Evolutionary conservation across 1,140 invertebrate genomes (phyloP), one percentile per base, ranked within the genome.

Genomic region (Aradophagus sp.): DNA sequence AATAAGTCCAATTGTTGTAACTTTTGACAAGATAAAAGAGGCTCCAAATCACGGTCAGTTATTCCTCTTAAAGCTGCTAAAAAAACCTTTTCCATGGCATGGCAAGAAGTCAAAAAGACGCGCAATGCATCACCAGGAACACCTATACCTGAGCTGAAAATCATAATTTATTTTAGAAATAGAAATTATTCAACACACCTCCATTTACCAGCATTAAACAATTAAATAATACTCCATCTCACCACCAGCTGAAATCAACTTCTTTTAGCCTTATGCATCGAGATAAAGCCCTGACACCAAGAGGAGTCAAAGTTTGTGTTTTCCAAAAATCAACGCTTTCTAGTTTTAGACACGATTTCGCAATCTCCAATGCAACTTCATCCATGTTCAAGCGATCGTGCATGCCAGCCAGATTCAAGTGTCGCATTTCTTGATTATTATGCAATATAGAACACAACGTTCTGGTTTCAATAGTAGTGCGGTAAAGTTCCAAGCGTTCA

Each of bases 221-320:
- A n/a, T n/a, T n/a, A n/a, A n/a, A n/a, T n/a, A n/a, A n/a, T n/a
- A n/a, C n/a, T n/a, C n/a, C n/a, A 19, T 62, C 91, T 87, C 84
- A 94, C 93, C 94, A 95, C 95, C 95, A 96, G 44, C 95, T 94
- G 50, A 97, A 87, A 86, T 97, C 95, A 12, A 97, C 82, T 83
- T 96, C 94, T 76, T 92, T 89, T 11, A 97, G 81, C 32, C 90
- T 85, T 50, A 72, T 84, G 76, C 93, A 95, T n/a, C 88, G 84
- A 0, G 89, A 86, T 2, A 97, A 81, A 7, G 89, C 88, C 61
- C 86, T 81, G 0, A 96, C 87, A 4, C 94, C 94, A 5, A 86
- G 80, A 1, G 90, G 87, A 0, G 92, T 92, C 17, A 96, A 80
- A 12, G 90, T 90, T 73, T 90, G 90, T 0, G 90, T 90, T 80